These are phyloP conservation scores for Limnodromus scolopaceus DNA, from an alignment of 2,797 vertebrate species.

Conservation along the genomic window DNA sequence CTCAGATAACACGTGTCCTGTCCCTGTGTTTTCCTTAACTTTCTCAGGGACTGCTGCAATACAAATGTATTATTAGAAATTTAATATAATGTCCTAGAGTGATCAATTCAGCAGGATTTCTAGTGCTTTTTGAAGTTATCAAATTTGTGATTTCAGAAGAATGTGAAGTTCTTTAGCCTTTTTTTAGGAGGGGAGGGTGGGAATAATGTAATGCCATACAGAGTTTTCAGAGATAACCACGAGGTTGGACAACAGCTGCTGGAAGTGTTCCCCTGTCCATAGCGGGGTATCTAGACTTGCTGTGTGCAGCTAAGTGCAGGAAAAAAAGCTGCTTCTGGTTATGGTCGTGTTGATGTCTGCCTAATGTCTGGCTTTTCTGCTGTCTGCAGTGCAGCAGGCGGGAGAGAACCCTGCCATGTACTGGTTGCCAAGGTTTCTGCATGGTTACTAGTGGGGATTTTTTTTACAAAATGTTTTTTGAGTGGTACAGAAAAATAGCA, in stretches of 20 bases:
- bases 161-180: neutral
- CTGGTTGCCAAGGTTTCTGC: neutral
- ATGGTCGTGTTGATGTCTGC: neutral
- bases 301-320: neutral
- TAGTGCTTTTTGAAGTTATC: neutral
- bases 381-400: neutral
- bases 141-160: neutral
- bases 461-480: neutral
- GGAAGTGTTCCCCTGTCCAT: neutral
- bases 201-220: neutral
- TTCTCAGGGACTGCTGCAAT: neutral
- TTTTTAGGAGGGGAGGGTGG: neutral
- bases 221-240: neutral
- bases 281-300: neutral
- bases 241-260: neutral
- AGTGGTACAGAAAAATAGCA: neutral
- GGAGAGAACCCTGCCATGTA: neutral
- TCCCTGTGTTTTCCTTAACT: neutral
- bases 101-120: neutral
- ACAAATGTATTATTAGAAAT: neutral
- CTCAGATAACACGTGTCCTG: neutral
- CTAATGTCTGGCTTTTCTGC: neutral
- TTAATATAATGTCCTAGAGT: neutral
- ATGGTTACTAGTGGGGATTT: fast-evolving
- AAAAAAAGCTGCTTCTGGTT: neutral